Conservation (phyloP, 1,140 invertebrate genomes). For the Macrobrachium nipponense region DNA sequence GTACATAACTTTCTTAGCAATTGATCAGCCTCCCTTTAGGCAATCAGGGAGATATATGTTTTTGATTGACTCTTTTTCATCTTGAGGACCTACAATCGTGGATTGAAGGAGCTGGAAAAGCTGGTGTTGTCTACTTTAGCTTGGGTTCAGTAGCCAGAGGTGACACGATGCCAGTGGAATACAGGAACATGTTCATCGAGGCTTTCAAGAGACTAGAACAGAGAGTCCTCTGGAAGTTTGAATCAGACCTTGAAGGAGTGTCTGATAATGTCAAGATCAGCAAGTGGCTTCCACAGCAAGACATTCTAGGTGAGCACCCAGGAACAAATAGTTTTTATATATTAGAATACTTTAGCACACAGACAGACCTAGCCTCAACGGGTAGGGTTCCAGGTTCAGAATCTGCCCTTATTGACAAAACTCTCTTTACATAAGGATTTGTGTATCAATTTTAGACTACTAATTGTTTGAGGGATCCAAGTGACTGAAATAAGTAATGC, state of each 20-base stretch:
- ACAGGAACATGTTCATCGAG: conserved; percentile 31
- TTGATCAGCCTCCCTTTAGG: neutral
- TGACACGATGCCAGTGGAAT: conserved; percentile 15
- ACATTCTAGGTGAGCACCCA: conserved; percentile 38
- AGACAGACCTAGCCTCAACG: too few species aligned
- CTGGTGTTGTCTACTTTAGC: conserved; percentile 42
- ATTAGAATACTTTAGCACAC: too few species aligned
- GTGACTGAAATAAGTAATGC: too few species aligned
- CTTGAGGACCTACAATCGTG: conserved; percentile 35
- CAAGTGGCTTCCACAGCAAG: conserved; percentile 48
- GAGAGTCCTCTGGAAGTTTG: conserved; percentile 62
- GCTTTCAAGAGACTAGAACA: conserved; percentile 54
- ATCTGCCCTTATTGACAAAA: too few species aligned
- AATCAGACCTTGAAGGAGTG: conserved; percentile 36
- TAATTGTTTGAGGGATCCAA: too few species aligned
- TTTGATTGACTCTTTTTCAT: too few species aligned
- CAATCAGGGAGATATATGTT: neutral
- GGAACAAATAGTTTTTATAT: too few species aligned
- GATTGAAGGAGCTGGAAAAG: conserved; percentile 39
- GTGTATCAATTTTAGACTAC: too few species aligned
- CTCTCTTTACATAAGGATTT: too few species aligned
- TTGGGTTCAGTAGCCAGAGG: conserved; percentile 26
- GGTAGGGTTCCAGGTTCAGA: too few species aligned
- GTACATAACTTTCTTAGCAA: neutral
- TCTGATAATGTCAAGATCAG: conserved; percentile 50